Base-by-base conservation (phyloP, 2,797 vertebrate species). In the Acropternis orthonyx region DNA sequence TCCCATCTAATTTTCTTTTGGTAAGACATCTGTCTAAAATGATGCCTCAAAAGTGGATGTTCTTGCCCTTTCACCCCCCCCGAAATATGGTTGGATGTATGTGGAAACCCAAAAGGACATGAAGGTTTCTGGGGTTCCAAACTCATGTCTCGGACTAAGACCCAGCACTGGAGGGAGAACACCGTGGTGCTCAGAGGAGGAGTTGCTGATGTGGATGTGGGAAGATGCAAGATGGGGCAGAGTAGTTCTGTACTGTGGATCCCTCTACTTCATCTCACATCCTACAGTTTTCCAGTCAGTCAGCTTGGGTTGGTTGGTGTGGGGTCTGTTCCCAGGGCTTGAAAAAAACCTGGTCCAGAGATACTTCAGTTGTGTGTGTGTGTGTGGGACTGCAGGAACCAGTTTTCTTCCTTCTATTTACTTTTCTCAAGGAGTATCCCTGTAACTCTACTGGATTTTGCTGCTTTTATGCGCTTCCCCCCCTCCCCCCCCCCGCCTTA, bases 311-410 rank as follows among this genome's bases (percentile, higher is more conserved):
- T 71, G 6, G 23, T 49, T 1, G 6, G 23, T 51, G 21, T 19
- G 49, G 83, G 71, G 34, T 76, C 67, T 79, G 51, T 15, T 66
- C 44, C 34, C 68, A 43, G 51, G 41, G 32, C 37, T 41, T 49
- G 49, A 54, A 68, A 58, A 46, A 91, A 78, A 61, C 12, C 37
- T 61, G 2, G 44, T 41, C 15, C 5, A 6, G 8, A 34, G 77
- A 4, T 17, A 6, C 34, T 37, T 44, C 32, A 34, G 0, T 1
- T 34, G 9, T 21, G 39, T 14, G 15, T 28, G 28, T 13, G 39
- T 14, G 17, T 28, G 28, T 13, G 11, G 36, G 61, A 52, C 49
- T 36, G 49, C 56, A 61, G 34, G 39, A 49, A 15, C 12, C 10
- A 15, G 10, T n/a, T 68, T 46, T 59, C 7, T 65, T 36, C 12